Base-by-base conservation (phyloP, 2,113 vertebrate genomes). In the Gambusia holbrooki region DNA sequence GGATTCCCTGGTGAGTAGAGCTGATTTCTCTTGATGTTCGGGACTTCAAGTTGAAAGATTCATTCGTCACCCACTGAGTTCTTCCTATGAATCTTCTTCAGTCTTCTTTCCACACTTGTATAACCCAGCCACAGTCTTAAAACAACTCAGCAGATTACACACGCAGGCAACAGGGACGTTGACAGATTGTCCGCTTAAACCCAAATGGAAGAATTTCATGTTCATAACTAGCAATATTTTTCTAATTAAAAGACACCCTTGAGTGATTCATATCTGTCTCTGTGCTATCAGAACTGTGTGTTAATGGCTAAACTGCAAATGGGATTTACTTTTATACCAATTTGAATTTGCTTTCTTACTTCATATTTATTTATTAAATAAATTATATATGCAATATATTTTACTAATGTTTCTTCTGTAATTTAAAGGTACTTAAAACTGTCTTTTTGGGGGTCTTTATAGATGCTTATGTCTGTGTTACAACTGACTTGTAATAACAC, bases 1-100 rank as follows among this genome's bases (percentile, higher is more conserved):
- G 64, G 79, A 82, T 69, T 66, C 87, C 66, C 42, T 62, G 12
- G 84, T 69, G 73, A 83, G 69, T 83, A 64, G 35, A 79, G 83
- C 78, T 92, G 82, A 92, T 93, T 91, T 88, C 83, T 91, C 86
- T 89, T 63, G 63, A 76, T 82, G 82, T 90, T 89, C 80, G 82
- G 69, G 85, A 85, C 75, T 83, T 68, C 40, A 45, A 73, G 77
- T 84, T 87, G 85, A 87, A 87, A 87, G 82, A 86, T 77, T 80
- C 79, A 87, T 89, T 84, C 69, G 83, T 90, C 86, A 84, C 80
- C 85, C 69, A 79, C 72, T 71, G 88, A 75, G 82, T 71, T 84
- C 69, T 79, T 88, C 84, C 83, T 75, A 51, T 81, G 71, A 28
- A 65, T 88, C 83, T 81, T 84, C 87, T 82, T 88, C 82, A 87